phyloP scores from a whole-genome alignment of 2,113 vertebrate species.

The Calyptomena viridis region DNA sequence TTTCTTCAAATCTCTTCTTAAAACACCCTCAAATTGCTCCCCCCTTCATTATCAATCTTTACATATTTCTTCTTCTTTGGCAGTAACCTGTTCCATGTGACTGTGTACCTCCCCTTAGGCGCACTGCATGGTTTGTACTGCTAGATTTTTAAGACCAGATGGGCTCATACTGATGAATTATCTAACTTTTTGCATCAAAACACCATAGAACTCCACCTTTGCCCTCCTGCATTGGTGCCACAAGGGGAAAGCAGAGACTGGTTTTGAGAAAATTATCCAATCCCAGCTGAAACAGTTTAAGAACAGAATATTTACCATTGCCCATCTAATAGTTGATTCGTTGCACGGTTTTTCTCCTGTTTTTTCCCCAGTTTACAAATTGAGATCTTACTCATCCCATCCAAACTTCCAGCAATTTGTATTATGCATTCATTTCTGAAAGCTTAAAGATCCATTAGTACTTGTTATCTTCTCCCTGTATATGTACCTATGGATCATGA shows the following conservation, averaged over 20 bases:
- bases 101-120: background rate
- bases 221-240: background rate
- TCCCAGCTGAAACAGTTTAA: background rate
- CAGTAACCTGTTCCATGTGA: background rate
- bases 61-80: background rate
- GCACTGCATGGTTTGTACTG: background rate
- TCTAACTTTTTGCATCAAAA: background rate
- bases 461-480: background rate
- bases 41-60: background rate
- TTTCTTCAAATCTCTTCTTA: background rate
- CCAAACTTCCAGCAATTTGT: background rate
- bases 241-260: background rate
- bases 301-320: background rate
- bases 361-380: background rate
- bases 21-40: background rate
- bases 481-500: conserved; percentile 30
- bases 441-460: background rate
- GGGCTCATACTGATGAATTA: background rate
- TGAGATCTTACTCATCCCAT: background rate
- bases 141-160: background rate
- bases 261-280: background rate
- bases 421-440: background rate
- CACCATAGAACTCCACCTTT: background rate
- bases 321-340: background rate
- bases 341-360: background rate